A percentile compares a stretch with the other conserved stretches of the same genome.
Conservation (phyloP, 2,888 invertebrate species). For the Lathronympha strigana region DNA sequence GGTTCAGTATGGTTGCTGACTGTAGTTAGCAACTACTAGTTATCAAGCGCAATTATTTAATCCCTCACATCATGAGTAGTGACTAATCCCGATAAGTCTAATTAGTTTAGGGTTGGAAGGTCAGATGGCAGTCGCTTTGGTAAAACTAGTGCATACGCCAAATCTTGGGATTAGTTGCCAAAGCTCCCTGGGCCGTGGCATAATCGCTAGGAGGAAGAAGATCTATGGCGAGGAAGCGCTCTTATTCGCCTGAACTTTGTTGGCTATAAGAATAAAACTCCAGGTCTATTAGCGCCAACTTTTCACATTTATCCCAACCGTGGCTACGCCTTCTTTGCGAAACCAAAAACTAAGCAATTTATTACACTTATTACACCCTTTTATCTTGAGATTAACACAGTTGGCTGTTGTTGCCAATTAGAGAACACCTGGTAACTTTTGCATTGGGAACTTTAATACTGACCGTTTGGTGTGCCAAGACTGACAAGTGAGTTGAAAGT, state of each 20-base stretch:
- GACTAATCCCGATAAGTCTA: no score
- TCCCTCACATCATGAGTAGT: no score
- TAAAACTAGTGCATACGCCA: no score
- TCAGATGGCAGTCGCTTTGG: no score
- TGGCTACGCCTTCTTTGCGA: conserved; percentile 17
- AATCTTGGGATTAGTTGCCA: no score
- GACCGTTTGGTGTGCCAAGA: no score
- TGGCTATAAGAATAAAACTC: background rate
- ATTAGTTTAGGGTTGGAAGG: no score
- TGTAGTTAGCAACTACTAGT: no score
- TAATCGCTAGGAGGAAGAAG: background rate
- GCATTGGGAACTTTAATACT: background rate
- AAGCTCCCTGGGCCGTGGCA: no score
- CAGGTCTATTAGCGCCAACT: conserved; percentile 38
- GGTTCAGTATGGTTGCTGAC: no score
- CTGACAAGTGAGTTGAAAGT: no score
- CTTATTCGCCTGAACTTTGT: background rate
- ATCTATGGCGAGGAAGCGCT: background rate
- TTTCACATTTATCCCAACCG: conserved; percentile 38
- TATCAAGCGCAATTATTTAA: no score
- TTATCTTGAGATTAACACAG: conserved; percentile 13
- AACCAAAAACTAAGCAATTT: conserved; percentile 35
- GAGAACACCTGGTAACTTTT: conserved; percentile 4
- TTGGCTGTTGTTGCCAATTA: conserved; percentile 11
- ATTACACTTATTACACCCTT: conserved; percentile 21